A percentile compares a stretch with the other conserved stretches of the same genome.
These are phyloP conservation scores for Parthenolecanium corni DNA, from an alignment of 2,888 invertebrate genomes.

Conservation along the genomic window DNA sequence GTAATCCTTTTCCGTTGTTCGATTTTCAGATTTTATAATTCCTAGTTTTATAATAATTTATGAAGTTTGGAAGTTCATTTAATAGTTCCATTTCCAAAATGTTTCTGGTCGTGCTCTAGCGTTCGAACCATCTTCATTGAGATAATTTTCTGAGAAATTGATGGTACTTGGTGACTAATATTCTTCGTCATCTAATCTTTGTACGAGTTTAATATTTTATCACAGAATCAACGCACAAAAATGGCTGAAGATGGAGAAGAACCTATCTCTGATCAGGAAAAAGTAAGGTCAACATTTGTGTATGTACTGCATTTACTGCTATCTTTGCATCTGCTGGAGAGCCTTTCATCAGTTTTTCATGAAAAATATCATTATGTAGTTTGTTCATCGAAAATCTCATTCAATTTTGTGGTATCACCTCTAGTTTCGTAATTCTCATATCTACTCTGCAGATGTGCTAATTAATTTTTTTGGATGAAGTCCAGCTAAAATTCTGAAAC, in stretches of 20 bases:
- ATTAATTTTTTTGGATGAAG: neutral
- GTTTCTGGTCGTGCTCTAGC: too few species aligned
- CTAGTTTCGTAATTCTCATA: too few species aligned
- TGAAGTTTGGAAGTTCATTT: neutral
- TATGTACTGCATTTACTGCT: neutral
- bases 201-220: too few species aligned
- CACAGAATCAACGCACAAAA: constrained; percentile 36
- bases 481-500: neutral
- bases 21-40: constrained; percentile 10
- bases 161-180: too few species aligned
- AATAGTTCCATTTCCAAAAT: neutral
- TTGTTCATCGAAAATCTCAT: too few species aligned
- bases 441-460: neutral
- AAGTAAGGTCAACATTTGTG: constrained; percentile 38
- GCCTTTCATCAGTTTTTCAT: neutral
- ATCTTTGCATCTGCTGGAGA: neutral
- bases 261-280: constrained; percentile 76
- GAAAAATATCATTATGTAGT: too few species aligned
- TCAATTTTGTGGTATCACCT: too few species aligned
- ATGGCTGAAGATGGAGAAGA: constrained; percentile 78
- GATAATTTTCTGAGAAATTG: too few species aligned
- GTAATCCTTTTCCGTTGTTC: neutral
- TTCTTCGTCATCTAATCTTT: too few species aligned
- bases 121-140: too few species aligned
- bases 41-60: neutral